Conservation (phyloP, 2,113 vertebrate species). For the Oreotrochilus melanogaster region DNA sequence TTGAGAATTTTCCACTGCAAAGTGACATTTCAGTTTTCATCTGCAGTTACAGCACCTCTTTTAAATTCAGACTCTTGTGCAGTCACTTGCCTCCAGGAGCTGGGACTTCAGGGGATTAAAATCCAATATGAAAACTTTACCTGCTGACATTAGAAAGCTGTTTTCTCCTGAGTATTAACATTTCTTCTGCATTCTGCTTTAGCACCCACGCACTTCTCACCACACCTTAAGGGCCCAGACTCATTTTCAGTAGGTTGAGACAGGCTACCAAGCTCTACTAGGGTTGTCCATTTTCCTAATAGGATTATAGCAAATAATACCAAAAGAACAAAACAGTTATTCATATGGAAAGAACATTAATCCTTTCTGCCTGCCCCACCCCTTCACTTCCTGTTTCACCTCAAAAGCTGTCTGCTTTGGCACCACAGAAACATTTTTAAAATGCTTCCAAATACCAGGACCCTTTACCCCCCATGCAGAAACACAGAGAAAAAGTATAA, state of each 20-base stretch:
- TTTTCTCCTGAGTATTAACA: not conserved
- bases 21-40: not conserved
- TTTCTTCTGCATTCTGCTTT: not conserved
- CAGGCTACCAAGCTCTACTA: not conserved
- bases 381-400: conserved; percentile 7
- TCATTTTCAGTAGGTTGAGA: not conserved
- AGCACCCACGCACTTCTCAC: conserved; percentile 48
- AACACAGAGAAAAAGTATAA: not conserved
- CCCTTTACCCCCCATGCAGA: not conserved
- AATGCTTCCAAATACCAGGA: not conserved
- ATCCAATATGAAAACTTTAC: not conserved
- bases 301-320: conserved; percentile 8
- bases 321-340: not conserved
- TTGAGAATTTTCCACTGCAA: not conserved
- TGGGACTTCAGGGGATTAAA: not conserved
- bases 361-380: conserved; percentile 23
- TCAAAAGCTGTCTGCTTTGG: conserved; percentile 35
- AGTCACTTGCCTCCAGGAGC: not conserved
- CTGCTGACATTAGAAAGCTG: not conserved
- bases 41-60: not conserved
- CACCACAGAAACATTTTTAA: conserved; percentile 2
- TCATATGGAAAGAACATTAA: conserved; percentile 31
- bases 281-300: not conserved
- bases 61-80: accelerated
- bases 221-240: not conserved